These are phyloP conservation scores for Megalonaias nervosa DNA, from an alignment of 1,140 invertebrate genomes.

Conservation along the genomic window DNA sequence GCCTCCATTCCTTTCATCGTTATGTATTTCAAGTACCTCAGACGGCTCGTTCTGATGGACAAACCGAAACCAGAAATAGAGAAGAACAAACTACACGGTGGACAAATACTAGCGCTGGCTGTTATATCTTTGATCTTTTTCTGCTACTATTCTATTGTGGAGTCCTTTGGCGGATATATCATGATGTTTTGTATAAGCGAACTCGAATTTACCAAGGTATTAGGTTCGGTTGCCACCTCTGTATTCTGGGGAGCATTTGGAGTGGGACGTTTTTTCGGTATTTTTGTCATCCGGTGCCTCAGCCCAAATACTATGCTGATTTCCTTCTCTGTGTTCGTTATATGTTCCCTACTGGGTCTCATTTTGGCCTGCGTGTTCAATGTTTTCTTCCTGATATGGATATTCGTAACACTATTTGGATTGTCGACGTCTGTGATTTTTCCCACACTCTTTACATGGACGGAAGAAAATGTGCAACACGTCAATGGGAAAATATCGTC, in stretches of 20 bases:
- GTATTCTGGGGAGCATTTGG: slow-evolving; percentile 53
- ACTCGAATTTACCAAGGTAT: slow-evolving; percentile 45
- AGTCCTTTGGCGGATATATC: slow-evolving; percentile 48
- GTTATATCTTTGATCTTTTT: slow-evolving; percentile 37
- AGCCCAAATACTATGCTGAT: slow-evolving; percentile 37
- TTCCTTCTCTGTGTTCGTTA: slow-evolving; percentile 30
- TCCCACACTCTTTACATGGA: slow-evolving; percentile 51
- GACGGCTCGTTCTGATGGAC: not conserved
- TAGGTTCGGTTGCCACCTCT: slow-evolving; percentile 43
- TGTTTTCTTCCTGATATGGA: slow-evolving; percentile 45
- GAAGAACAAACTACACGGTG: slow-evolving; percentile 15
- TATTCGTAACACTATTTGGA: slow-evolving; percentile 39
- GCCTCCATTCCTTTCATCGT: slow-evolving; percentile 38
- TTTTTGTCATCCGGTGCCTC: slow-evolving; percentile 40
- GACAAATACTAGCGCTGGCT: slow-evolving; percentile 29
- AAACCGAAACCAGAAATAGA: not conserved
- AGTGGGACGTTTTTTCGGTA: slow-evolving; percentile 38
- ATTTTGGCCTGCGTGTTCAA: slow-evolving; percentile 34
- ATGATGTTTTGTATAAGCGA: slow-evolving; percentile 43
- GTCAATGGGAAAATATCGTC: slow-evolving; percentile 49
- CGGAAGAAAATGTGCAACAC: slow-evolving; percentile 40
- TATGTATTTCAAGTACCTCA: slow-evolving; percentile 19
- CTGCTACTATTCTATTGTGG: slow-evolving; percentile 43
- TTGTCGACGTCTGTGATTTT: slow-evolving; percentile 48
- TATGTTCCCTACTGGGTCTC: slow-evolving; percentile 32